Conservation (phyloP, 2,888 invertebrate species). For the Limnephilus lunatus region DNA sequence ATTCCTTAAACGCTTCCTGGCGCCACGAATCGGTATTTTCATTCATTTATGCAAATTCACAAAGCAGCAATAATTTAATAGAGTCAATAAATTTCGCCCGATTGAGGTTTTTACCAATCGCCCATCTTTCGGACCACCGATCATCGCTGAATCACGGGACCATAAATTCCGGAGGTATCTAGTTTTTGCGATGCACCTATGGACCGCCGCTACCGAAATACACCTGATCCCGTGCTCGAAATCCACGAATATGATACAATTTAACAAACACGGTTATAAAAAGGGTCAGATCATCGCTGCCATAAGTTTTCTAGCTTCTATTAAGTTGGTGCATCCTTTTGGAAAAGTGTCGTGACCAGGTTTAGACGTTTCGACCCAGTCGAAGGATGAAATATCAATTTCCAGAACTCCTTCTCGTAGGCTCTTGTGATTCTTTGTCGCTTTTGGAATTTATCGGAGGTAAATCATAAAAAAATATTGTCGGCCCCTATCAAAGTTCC, state of each 20-base stretch:
- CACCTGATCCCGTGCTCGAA: background rate
- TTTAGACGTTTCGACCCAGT: background rate
- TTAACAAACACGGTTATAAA: background rate
- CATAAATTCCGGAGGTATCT: conserved; percentile 63
- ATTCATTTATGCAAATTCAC: conserved; percentile 50
- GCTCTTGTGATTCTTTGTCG: conserved; percentile 57
- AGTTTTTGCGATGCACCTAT: conserved; percentile 59
- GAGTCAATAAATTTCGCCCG: conserved; percentile 60
- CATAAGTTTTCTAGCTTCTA: background rate
- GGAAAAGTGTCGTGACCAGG: background rate
- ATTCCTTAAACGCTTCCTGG: conserved; percentile 22
- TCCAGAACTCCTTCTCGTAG: conserved; percentile 52
- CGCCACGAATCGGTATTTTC: conserved; percentile 30
- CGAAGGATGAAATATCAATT: conserved; percentile 63
- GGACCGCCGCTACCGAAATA: conserved; percentile 51
- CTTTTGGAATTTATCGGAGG: conserved; percentile 63
- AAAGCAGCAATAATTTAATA: conserved; percentile 57
- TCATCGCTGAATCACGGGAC: conserved; percentile 58
- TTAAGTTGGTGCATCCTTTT: background rate
- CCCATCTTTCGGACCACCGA: conserved; percentile 60
- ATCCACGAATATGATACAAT: background rate
- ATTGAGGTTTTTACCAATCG: conserved; percentile 54
- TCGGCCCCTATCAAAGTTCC: conserved; percentile 60
- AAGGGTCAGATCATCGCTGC: background rate
- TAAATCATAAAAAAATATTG: conserved; percentile 66